These are phyloP conservation scores for Otis tarda DNA, from an alignment of 2,113 vertebrate species.

Conservation along the genomic window DNA sequence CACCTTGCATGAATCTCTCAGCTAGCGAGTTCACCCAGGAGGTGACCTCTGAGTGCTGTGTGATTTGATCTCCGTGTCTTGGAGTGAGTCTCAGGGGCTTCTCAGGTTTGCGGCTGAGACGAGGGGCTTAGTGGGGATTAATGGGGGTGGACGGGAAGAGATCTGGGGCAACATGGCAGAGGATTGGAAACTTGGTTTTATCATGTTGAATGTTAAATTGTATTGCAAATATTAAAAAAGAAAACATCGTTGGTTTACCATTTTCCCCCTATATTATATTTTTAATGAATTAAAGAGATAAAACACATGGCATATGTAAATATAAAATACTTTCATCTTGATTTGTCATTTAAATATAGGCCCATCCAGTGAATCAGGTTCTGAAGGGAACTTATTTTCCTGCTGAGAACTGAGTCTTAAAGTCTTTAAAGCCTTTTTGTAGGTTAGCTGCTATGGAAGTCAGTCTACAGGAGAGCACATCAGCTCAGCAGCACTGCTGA, in stretches of 20 bases:
- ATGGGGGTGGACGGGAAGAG: not conserved
- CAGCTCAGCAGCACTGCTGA: not conserved
- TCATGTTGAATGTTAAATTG: not conserved
- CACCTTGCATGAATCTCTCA: not conserved
- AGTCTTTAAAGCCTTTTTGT: not conserved
- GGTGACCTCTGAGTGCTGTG: not conserved
- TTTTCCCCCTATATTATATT: rapidly evolving
- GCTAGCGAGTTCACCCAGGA: not conserved
- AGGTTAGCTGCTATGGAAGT: not conserved
- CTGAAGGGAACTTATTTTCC: not conserved
- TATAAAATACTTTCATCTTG: not conserved
- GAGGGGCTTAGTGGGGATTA: not conserved
- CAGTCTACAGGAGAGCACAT: not conserved
- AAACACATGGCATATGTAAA: not conserved
- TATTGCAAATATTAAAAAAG: not conserved
- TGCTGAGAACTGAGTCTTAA: not conserved
- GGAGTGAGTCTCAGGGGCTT: not conserved
- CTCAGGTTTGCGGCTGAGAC: not conserved
- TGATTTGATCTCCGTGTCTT: not conserved
- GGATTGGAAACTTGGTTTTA: not conserved
- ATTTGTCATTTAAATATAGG: not conserved
- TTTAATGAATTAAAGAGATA: not conserved
- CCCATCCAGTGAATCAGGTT: not conserved
- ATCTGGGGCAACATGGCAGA: not conserved
- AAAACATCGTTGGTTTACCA: not conserved